phyloP scores from a whole-genome alignment of 2,113 vertebrate genomes.

The Cariama cristata region DNA sequence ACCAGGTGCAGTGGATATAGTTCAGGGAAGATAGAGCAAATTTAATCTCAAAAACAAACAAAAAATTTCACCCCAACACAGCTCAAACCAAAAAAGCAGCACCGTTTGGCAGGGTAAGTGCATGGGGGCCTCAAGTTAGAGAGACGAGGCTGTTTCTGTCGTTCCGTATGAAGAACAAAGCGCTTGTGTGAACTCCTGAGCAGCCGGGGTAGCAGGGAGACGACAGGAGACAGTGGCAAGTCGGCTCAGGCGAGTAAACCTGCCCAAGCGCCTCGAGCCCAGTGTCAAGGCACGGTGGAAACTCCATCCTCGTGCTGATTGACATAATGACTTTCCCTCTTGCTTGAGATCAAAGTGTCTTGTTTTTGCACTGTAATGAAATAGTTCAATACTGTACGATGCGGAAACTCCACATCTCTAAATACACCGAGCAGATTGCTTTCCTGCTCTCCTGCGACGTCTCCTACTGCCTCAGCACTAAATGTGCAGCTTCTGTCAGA shows the following conservation, averaged over 20 bases:
- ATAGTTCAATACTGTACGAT: rapidly evolving
- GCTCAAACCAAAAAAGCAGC: background rate
- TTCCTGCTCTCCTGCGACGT: background rate
- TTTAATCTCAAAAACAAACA: background rate
- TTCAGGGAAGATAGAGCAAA: background rate
- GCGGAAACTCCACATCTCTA: background rate
- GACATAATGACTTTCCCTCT: background rate
- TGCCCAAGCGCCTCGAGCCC: background rate
- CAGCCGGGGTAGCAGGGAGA: background rate
- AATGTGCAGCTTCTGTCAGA: background rate
- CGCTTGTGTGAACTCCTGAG: background rate
- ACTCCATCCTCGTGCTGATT: background rate
- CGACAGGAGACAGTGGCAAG: rapidly evolving
- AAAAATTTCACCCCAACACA: background rate
- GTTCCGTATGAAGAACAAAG: background rate
- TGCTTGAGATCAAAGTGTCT: background rate
- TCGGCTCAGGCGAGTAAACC: background rate
- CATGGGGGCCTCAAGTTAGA: background rate
- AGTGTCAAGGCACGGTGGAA: background rate
- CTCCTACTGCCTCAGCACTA: background rate
- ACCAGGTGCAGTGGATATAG: background rate
- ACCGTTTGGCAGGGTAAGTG: background rate
- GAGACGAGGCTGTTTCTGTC: background rate
- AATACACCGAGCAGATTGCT: rapidly evolving
- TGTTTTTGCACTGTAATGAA: background rate